Percentiles rank a stretch among this genome's conserved stretches.
These are phyloP conservation scores for Engraulis encrasicolus DNA, from an alignment of 2,113 vertebrate genomes.

Conservation along the genomic window DNA sequence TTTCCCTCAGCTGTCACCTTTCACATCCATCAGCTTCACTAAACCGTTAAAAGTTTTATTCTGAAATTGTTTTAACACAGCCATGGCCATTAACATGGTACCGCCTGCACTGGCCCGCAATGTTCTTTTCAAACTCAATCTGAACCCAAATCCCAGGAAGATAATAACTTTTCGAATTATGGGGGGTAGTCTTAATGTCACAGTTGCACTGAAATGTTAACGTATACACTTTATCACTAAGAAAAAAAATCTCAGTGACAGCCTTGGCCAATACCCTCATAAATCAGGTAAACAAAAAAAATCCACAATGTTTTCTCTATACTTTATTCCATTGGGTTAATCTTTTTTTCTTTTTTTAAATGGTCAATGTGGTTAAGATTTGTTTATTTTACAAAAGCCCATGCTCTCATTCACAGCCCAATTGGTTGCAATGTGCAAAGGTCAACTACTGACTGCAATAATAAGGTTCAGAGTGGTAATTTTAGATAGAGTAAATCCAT, in stretches of 20 bases:
- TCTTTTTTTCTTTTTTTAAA: no score
- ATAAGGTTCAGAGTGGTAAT: background rate
- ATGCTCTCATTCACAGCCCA: background rate
- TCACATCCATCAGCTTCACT: background rate
- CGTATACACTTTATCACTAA: background rate
- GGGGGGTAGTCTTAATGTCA: background rate
- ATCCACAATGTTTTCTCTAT: background rate
- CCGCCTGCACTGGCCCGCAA: background rate
- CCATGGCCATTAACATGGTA: background rate
- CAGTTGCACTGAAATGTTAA: background rate
- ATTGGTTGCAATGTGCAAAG: background rate
- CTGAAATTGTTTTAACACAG: slow-evolving; percentile 14
- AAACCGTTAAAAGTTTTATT: background rate
- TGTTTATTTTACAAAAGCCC: background rate
- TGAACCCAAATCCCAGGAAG: background rate
- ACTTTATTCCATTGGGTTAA: background rate
- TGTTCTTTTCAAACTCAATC: background rate
- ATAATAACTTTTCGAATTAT: background rate
- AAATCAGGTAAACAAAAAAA: background rate
- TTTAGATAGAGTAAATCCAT: background rate
- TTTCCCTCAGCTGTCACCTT: background rate
- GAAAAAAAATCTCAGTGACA: background rate
- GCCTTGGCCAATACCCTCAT: background rate
- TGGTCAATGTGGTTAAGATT: background rate
- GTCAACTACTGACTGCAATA: background rate